Percentiles rank a stretch among this genome's conserved stretches.
Evolutionary conservation across 2,797 vertebrate genomes (phyloP).

Genomic region (Cryptoblepharus egeriae): DNA sequence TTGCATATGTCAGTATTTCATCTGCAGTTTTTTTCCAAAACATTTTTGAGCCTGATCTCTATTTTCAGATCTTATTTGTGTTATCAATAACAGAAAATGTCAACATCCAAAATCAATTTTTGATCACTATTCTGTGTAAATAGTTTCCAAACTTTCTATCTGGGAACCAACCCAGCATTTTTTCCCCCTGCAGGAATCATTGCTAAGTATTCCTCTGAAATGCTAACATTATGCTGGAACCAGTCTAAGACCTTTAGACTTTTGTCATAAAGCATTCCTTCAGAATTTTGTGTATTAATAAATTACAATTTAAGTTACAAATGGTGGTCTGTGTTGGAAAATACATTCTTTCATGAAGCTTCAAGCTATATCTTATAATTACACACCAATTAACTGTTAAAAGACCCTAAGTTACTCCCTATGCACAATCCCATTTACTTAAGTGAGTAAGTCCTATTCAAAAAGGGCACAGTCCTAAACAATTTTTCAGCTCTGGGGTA

Average conservation of each 20-base stretch:
- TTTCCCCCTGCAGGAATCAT: not conserved
- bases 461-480: not conserved
- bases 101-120: slow-evolving; percentile 17
- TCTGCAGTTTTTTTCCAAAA: slow-evolving; percentile 49
- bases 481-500: too few species aligned
- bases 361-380: not conserved
- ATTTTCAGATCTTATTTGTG: slow-evolving; percentile 12
- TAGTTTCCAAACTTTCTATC: slow-evolving; percentile 22
- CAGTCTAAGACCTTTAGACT: not conserved
- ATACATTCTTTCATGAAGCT: not conserved
- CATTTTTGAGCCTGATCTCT: slow-evolving; percentile 12
- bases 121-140: slow-evolving; percentile 11
- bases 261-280: not conserved
- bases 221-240: not conserved
- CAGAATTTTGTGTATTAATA: not conserved
- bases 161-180: not conserved
- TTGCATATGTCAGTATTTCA: slow-evolving; percentile 58
- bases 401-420: too few species aligned
- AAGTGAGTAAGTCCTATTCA: too few species aligned
- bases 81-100: slow-evolving; percentile 25
- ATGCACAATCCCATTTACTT: too few species aligned
- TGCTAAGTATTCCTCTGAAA: slow-evolving; percentile 2
- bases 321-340: not conserved
- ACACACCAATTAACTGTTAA: not conserved
- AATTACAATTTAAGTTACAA: not conserved